A percentile compares a stretch with the other conserved stretches of the same genome.
phyloP scores from a whole-genome alignment of 1,140 invertebrate species.

The Oryctes rhinoceros region DNA sequence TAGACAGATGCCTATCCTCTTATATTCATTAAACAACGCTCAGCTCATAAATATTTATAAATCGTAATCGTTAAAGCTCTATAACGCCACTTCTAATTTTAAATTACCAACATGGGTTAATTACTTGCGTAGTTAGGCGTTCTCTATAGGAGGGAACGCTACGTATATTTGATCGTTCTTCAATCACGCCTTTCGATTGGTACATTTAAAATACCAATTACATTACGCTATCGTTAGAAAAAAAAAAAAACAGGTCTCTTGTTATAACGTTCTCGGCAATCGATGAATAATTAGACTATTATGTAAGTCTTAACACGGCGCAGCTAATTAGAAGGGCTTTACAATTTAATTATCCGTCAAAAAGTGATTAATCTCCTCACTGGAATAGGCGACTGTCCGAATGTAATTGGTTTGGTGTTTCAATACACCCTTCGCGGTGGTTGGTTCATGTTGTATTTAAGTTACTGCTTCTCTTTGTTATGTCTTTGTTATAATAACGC shows the following conservation, averaged over 20 bases:
- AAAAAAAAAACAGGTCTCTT: slow-evolving; percentile 21
- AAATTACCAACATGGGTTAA: neutral
- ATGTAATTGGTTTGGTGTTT: slow-evolving; percentile 43
- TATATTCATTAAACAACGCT: slow-evolving; percentile 6
- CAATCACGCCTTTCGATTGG: slow-evolving; percentile 3
- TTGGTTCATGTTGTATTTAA: slow-evolving; percentile 20
- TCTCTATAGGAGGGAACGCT: neutral
- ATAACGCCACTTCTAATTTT: neutral
- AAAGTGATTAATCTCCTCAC: slow-evolving; percentile 47
- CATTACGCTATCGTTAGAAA: neutral
- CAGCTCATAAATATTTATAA: slow-evolving; percentile 31
- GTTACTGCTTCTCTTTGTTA: slow-evolving; percentile 8
- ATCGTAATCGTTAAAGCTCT: slow-evolving; percentile 1
- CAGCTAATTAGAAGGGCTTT: slow-evolving; percentile 47
- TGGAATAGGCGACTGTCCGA: slow-evolving; percentile 39
- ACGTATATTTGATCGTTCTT: neutral
- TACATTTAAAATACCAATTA: slow-evolving; percentile 34
- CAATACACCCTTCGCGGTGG: slow-evolving; percentile 7
- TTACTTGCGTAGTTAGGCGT: neutral
- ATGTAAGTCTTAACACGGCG: slow-evolving; percentile 45
- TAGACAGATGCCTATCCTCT: neutral
- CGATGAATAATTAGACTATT: slow-evolving; percentile 37
- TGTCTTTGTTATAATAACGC: neutral
- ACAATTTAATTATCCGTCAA: slow-evolving; percentile 48
- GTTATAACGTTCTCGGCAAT: slow-evolving; percentile 20